Percentiles rank a stretch among this genome's conserved stretches.
Conservation (phyloP, 2,888 invertebrate species). For the Pammene aurita region DNA sequence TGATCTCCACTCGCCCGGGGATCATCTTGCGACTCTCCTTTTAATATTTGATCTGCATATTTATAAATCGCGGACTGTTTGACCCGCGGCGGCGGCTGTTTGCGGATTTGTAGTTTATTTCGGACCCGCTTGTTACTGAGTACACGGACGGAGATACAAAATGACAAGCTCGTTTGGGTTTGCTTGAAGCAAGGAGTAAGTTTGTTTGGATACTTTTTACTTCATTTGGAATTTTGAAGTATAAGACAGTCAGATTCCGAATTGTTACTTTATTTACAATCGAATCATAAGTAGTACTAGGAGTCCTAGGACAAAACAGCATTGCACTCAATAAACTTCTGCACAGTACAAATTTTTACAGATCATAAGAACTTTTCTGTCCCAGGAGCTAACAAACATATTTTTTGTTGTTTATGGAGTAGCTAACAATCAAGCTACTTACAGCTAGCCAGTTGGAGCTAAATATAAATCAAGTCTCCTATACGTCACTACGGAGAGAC, state of each 20-base stretch:
- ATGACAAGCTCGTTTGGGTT: conserved; percentile 10
- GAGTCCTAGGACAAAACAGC: too few species aligned
- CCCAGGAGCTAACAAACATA: too few species aligned
- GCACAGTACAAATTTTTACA: too few species aligned
- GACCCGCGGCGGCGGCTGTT: conserved; percentile 51
- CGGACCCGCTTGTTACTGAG: conserved; percentile 39
- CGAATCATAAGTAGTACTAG: too few species aligned
- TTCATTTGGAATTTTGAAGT: neutral
- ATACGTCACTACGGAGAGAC: too few species aligned
- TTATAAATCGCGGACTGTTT: conserved; percentile 65
- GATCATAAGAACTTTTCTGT: too few species aligned
- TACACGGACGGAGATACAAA: conserved; percentile 4
- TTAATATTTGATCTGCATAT: conserved; percentile 78
- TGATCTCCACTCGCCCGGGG: conserved; percentile 48
- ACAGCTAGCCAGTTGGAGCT: too few species aligned
- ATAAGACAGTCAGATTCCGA: neutral
- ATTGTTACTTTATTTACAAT: too few species aligned
- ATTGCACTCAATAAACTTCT: too few species aligned
- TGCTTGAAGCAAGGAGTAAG: neutral
- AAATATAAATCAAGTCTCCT: too few species aligned
- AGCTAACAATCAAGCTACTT: too few species aligned
- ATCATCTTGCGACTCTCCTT: conserved; percentile 71
- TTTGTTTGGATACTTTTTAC: neutral
- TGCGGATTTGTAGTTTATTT: conserved; percentile 71
- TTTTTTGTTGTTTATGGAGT: too few species aligned